These are phyloP conservation scores for Catocala nupta DNA, from an alignment of 2,888 invertebrate genomes.

Conservation along the genomic window DNA sequence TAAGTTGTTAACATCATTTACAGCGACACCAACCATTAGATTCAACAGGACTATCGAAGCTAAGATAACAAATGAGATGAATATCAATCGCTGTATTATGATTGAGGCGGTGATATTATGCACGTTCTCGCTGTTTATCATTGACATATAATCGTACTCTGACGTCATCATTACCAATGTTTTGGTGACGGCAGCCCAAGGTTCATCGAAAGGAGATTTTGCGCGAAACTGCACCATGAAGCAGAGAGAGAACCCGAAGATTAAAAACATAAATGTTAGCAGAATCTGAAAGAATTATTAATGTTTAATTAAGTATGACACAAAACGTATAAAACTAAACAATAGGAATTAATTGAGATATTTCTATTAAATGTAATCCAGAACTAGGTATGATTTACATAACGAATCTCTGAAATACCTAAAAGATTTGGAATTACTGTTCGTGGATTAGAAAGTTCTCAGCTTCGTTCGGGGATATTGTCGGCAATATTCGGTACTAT, in stretches of 20 bases:
- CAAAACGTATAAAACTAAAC: too few species aligned
- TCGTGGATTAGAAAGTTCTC: too few species aligned
- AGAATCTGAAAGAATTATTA: constrained; percentile 76
- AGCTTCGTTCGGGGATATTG: too few species aligned
- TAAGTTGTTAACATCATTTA: constrained; percentile 85
- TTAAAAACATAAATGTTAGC: constrained; percentile 76
- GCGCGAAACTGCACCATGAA: constrained; percentile 85
- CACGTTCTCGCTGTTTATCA: constrained; percentile 69
- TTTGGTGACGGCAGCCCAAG: constrained; percentile 82
- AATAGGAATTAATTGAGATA: too few species aligned
- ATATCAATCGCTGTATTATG: constrained; percentile 77
- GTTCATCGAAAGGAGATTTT: constrained; percentile 77
- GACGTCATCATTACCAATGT: constrained; percentile 88
- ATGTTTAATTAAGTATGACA: too few species aligned
- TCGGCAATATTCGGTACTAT: too few species aligned
- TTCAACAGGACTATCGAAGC: constrained; percentile 87
- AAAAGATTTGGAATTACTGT: too few species aligned
- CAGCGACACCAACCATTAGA: constrained; percentile 86
- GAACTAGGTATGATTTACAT: too few species aligned
- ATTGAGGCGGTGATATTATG: constrained; percentile 65
- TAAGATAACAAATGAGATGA: constrained; percentile 82
- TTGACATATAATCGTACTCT: constrained; percentile 83
- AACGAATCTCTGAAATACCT: too few species aligned
- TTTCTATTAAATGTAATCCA: too few species aligned
- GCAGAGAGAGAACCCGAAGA: constrained; percentile 85